A percentile compares a stretch with the other conserved stretches of the same genome.
phyloP scores from a whole-genome alignment of 2,113 vertebrate genomes.

The Helogale parvula region DNA sequence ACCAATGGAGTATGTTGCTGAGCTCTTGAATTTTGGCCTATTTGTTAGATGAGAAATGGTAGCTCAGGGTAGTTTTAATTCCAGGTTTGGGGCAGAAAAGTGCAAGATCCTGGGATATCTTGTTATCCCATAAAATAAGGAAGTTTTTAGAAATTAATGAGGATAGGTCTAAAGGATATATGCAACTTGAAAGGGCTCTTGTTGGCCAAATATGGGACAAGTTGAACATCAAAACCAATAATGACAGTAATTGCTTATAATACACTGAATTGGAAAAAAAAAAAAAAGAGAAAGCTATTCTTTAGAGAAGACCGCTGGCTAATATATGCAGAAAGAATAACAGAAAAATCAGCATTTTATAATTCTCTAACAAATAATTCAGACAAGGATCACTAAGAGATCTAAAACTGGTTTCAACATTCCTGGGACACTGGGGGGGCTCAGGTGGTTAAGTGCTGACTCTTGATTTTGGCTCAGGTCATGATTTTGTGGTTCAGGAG shows the following conservation, averaged over 20 bases:
- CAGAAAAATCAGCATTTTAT: neutral
- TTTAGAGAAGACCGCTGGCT: slow-evolving; percentile 18
- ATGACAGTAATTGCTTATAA: slow-evolving; percentile 34
- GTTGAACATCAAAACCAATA: neutral
- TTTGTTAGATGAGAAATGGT: neutral
- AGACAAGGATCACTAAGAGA: neutral
- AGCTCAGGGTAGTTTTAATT: slow-evolving; percentile 41
- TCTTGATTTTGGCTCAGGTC: too few relatives aligned
- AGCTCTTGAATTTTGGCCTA: neutral
- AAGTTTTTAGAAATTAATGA: slow-evolving; percentile 22
- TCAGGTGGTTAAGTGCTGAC: too few relatives aligned
- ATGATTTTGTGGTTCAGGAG: too few relatives aligned
- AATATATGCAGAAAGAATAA: neutral
- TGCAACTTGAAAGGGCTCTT: neutral
- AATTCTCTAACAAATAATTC: neutral
- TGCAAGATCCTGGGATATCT: neutral
- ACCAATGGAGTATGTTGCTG: neutral
- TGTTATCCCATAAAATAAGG: neutral
- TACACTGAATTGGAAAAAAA: neutral
- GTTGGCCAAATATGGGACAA: neutral
- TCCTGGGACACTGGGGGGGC: neutral
- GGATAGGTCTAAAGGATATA: neutral
- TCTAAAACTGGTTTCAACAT: slow-evolving; percentile 15
- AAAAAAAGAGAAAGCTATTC: neutral
- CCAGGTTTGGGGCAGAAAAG: neutral